A percentile compares a stretch with the other conserved stretches of the same genome.
phyloP scores from a whole-genome alignment of 2,113 vertebrate genomes.

The Gymnocephalus cernua region DNA sequence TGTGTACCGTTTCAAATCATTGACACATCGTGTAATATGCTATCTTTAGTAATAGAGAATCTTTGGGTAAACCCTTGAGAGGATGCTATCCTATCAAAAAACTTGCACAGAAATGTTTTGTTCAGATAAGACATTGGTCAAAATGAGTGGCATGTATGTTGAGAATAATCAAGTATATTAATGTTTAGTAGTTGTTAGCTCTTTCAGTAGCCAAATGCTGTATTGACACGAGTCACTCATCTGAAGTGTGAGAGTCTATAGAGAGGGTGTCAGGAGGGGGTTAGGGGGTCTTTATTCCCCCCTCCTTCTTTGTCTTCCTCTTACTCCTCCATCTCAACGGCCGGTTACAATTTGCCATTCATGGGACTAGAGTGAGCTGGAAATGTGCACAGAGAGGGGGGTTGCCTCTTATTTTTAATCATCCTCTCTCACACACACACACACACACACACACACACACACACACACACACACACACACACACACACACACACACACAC shows the following conservation, averaged over 20 bases:
- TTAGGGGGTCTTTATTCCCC: slow-evolving; percentile 41
- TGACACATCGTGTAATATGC: too few species aligned
- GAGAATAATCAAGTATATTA: slow-evolving; percentile 2
- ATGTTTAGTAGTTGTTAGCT: slow-evolving; percentile 9
- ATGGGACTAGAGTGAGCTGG: slow-evolving; percentile 52
- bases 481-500: slow-evolving; percentile 24
- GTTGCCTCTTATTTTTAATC: slow-evolving; percentile 39
- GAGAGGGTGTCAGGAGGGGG: slow-evolving; percentile 48
- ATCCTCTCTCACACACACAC: neutral
- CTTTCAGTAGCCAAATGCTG: slow-evolving; percentile 2
- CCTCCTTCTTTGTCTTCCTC: slow-evolving; percentile 65
- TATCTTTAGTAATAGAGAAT: too few species aligned
- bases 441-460: neutral
- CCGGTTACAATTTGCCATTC: slow-evolving; percentile 67
- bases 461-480: too few species aligned
- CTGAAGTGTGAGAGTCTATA: slow-evolving; percentile 51
- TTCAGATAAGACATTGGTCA: neutral
- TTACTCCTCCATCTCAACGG: slow-evolving; percentile 40
- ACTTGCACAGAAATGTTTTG: neutral
- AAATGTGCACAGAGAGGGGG: slow-evolving; percentile 51
- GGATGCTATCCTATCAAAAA: neutral
- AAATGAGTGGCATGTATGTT: neutral
- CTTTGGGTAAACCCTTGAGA: neutral
- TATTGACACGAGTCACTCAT: slow-evolving; percentile 36
- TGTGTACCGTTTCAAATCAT: too few species aligned